Base-by-base conservation (phyloP, 2,113 vertebrate species). In the Notarius lentiginosus region DNA sequence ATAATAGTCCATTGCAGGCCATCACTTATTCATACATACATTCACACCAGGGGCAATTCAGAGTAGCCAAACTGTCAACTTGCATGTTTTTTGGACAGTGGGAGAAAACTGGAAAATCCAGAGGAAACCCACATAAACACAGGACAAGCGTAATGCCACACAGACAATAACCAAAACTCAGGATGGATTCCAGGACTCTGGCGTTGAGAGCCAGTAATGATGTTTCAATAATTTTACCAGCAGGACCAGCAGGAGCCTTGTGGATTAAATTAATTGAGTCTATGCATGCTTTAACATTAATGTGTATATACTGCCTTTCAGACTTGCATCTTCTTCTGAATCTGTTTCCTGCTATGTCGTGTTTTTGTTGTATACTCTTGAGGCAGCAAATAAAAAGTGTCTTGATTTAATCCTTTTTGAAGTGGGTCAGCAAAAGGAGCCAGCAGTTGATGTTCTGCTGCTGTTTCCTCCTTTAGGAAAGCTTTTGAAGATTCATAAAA, bases 401-500 rank as follows among this genome's bases (percentile, higher is more conserved):
- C 65, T 56, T 72, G 65, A 56, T 18, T 70, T 66, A 12, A 20
- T 72, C 51, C 20, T n/a, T 84, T 60, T 75, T 84, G 20, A 73
- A 75, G 58, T 22, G 10, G 18, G 30, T 84, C 53, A 72, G 11
- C 22, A 8, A 60, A 84, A 73, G 22, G 53, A 56, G 53, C 53
- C 30, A 3, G 41, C 27, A n/a, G 20, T 18, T 60, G 9, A 72
- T 72, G 82, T 84, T 84, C n/a, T 34, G 41, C 68, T 75, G 27
- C 68, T 84, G 47, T 24, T 55, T 70, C 24, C 30, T 75, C 27
- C 83, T 15, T 14, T 34, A 22, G 68, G 12, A 75, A 41, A 73
- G 55, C 53, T 58, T 84, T 70, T 68, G 18, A 72, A 56, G 65
- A 30, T 84, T 84, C 27, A 84, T 56, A 17, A 70, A 55, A 73